phyloP scores from a whole-genome alignment of 1,140 invertebrate genomes.

The Diorhabda carinulata region DNA sequence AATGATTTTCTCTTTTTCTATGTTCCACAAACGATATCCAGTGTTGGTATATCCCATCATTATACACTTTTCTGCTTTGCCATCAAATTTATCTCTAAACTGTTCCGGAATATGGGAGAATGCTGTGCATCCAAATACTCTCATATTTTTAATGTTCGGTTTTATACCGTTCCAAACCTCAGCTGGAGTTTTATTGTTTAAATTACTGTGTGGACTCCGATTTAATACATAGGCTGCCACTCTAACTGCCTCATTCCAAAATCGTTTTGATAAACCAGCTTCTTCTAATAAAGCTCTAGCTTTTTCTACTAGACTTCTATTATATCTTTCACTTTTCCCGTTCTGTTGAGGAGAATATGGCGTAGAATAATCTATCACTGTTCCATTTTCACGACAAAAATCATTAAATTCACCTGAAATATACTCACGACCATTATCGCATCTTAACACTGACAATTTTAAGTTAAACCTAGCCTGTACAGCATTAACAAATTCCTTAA shows the following conservation, averaged over 20 bases:
- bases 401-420: constrained; percentile 27
- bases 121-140: constrained; percentile 36
- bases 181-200: neutral
- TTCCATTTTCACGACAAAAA: constrained; percentile 33
- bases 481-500: constrained; percentile 4
- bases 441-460: constrained; percentile 13
- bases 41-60: constrained; percentile 29
- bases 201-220: no score
- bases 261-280: constrained; percentile 1
- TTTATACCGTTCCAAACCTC: constrained; percentile 29
- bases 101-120: constrained; percentile 38
- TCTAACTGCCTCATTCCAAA: constrained; percentile 32
- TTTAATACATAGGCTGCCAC: neutral
- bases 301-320: constrained; percentile 48
- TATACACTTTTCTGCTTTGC: constrained; percentile 31
- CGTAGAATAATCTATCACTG: constrained; percentile 28
- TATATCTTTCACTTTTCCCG: constrained; percentile 52
- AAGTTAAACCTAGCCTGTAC: no score
- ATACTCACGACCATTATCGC: constrained; percentile 36
- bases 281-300: constrained; percentile 41
- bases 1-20: no score
- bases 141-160: constrained; percentile 36
- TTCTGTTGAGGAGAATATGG: constrained; percentile 53
- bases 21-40: constrained; percentile 23
- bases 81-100: constrained; percentile 31